Evolutionary conservation across 2,113 vertebrate species (phyloP).

Genomic region (Crypturellus undulatus): DNA sequence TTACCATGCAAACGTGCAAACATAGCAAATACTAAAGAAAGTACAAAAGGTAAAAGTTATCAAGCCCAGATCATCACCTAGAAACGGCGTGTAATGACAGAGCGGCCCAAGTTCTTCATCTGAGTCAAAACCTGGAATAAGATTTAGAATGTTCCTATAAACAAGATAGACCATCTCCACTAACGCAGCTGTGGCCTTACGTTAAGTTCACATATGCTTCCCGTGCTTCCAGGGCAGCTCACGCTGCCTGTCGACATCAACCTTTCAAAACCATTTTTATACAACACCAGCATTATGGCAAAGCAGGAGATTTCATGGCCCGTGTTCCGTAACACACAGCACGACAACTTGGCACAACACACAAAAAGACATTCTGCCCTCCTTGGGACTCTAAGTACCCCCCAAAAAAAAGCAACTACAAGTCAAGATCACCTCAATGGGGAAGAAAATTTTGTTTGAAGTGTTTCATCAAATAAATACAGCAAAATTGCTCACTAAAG

Average conservation of each 20-base stretch:
- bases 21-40: slow-evolving; percentile 63
- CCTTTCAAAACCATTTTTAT: slow-evolving; percentile 37
- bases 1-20: slow-evolving; percentile 84
- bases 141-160: slow-evolving; percentile 82
- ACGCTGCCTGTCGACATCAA: slow-evolving; percentile 48
- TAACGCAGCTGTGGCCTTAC: slow-evolving; percentile 62
- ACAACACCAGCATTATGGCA: neutral
- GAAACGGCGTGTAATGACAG: slow-evolving; percentile 79
- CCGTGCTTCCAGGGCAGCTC: slow-evolving; percentile 26
- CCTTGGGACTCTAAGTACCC: neutral
- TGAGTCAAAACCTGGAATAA: slow-evolving; percentile 86
- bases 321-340: neutral
- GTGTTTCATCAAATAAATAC: neutral
- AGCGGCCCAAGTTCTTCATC: slow-evolving; percentile 82
- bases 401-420: neutral
- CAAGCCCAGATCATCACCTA: slow-evolving; percentile 81
- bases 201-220: slow-evolving; percentile 8
- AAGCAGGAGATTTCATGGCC: fast-evolving
- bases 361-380: neutral
- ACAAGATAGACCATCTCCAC: slow-evolving; percentile 48
- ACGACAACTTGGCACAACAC: neutral
- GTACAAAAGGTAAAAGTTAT: slow-evolving; percentile 61
- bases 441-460: neutral
- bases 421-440: neutral
- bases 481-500: neutral